Conservation (phyloP, 1,140 invertebrate genomes). For the Drosophila mojavensis region DNA sequence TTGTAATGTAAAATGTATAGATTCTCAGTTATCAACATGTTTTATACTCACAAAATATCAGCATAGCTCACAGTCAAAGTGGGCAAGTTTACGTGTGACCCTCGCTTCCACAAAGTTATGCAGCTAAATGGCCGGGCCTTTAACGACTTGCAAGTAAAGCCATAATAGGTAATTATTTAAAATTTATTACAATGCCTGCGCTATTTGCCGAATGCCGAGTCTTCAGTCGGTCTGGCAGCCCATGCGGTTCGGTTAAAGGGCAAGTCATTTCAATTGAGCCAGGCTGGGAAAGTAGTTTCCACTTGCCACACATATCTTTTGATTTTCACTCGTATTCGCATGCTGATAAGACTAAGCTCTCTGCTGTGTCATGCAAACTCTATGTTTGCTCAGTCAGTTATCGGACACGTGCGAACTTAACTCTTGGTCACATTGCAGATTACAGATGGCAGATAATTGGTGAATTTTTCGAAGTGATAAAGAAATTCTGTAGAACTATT, state of each 20-base stretch:
- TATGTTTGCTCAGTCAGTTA: background rate
- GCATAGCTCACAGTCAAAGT: too few species aligned
- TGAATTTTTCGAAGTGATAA: constrained; percentile 13
- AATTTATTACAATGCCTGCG: constrained; percentile 78
- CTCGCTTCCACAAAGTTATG: background rate
- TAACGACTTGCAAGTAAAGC: constrained; percentile 57
- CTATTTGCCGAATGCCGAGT: constrained; percentile 44
- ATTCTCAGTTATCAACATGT: too few species aligned
- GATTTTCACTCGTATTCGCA: too few species aligned
- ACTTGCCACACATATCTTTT: too few species aligned
- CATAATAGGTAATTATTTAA: constrained; percentile 84
- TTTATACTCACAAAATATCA: too few species aligned
- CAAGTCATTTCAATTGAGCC: constrained; percentile 16
- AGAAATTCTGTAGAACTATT: constrained; percentile 31
- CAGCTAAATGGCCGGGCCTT: constrained; percentile 23
- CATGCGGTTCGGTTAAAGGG: constrained; percentile 20
- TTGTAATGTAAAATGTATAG: too few species aligned
- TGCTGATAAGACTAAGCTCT: too few species aligned
- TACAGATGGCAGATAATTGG: background rate
- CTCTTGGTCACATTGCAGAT: constrained; percentile 1
- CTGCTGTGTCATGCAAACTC: too few species aligned
- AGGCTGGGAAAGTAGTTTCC: constrained; percentile 1
- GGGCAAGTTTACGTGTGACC: background rate
- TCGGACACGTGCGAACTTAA: constrained; percentile 29
- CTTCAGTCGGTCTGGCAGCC: constrained; percentile 5